phyloP scores from a whole-genome alignment of 2,113 vertebrate genomes.

The Blennius ocellaris region DNA sequence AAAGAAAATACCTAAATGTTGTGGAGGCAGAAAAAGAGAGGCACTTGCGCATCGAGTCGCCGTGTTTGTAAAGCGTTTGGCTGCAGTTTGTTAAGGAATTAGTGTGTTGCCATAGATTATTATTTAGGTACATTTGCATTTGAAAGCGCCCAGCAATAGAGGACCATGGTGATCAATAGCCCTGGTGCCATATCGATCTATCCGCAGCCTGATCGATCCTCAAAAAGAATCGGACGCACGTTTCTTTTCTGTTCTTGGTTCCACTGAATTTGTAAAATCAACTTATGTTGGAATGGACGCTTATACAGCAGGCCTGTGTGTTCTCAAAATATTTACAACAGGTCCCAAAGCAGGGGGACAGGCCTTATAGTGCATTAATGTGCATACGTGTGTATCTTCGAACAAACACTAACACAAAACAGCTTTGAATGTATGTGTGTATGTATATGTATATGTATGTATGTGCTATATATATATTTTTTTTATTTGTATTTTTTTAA shows the following conservation, averaged over 20 bases:
- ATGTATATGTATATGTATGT: too few relatives aligned
- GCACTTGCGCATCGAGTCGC: slow-evolving; percentile 42
- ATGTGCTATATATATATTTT: too few relatives aligned
- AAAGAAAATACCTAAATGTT: slow-evolving; percentile 33
- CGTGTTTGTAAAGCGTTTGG: slow-evolving; percentile 75
- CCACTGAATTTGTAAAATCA: slow-evolving; percentile 52
- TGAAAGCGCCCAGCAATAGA: slow-evolving; percentile 78
- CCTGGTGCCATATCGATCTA: slow-evolving; percentile 80
- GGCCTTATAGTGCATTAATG: too few relatives aligned
- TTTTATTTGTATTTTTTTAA: too few relatives aligned
- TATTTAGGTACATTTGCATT: slow-evolving; percentile 82
- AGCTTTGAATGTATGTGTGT: too few relatives aligned
- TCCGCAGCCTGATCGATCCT: slow-evolving; percentile 82
- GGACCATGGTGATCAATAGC: slow-evolving; percentile 79
- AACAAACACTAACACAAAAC: too few relatives aligned
- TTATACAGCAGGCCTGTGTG: neutral
- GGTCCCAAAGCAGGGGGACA: slow-evolving; percentile 36
- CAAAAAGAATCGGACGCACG: slow-evolving; percentile 70
- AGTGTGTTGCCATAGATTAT: slow-evolving; percentile 80
- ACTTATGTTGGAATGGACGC: slow-evolving; percentile 14
- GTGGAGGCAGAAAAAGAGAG: neutral
- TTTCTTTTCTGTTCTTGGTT: slow-evolving; percentile 59
- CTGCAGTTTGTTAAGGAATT: slow-evolving; percentile 81
- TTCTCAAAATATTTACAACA: slow-evolving; percentile 41
- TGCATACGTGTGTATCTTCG: too few relatives aligned